Evolutionary conservation across 2,113 vertebrate species (phyloP).

Genomic region (Nothocercus nigrocapillus): DNA sequence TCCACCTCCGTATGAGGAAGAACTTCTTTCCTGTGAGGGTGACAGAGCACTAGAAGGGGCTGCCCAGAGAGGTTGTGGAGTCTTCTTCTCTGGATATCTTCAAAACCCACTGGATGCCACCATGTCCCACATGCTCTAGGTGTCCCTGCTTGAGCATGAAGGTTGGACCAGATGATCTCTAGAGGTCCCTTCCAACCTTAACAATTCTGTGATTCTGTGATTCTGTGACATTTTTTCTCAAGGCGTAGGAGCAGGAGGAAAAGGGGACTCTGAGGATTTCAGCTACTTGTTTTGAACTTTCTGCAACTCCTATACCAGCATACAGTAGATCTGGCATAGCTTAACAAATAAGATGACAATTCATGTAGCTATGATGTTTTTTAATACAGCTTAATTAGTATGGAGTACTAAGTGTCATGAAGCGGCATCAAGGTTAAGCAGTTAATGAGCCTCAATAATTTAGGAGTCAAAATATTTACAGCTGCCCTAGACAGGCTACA

Average conservation of each 20-base stretch:
- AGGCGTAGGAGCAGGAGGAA: not conserved
- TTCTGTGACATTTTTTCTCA: no score
- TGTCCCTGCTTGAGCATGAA: no score
- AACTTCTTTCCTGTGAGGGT: no score
- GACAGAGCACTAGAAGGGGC: no score
- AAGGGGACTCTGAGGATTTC: not conserved
- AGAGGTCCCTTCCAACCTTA: no score
- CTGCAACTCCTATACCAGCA: not conserved
- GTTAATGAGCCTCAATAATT: not conserved
- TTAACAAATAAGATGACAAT: not conserved
- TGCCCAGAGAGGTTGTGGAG: no score
- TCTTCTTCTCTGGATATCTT: no score
- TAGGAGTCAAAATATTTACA: not conserved
- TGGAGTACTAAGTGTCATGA: not conserved
- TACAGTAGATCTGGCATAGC: not conserved
- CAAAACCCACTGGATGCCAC: no score
- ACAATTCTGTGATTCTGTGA: no score
- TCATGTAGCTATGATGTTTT: not conserved
- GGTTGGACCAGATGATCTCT: no score
- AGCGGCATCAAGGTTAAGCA: not conserved
- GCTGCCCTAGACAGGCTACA: not conserved
- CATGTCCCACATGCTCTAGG: no score
- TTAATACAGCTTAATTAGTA: not conserved
- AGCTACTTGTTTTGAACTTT: not conserved
- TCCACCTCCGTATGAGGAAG: no score